Base-by-base conservation (phyloP, 2,888 invertebrate genomes). In the Euclidia mi region DNA sequence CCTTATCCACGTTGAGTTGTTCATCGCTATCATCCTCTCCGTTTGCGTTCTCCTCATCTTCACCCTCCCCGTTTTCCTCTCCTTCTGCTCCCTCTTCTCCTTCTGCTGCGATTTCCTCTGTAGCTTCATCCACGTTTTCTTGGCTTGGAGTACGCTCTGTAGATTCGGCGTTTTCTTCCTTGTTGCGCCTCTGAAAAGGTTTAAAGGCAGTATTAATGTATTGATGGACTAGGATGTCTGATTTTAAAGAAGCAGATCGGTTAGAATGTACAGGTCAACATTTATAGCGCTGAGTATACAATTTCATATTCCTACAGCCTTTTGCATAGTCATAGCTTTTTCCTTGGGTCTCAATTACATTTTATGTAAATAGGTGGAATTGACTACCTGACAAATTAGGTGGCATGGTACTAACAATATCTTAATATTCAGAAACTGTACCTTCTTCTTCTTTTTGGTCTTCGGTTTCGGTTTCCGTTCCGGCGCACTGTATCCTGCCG, bases 401-500 rank as follows among this genome's bases (percentile, higher is more conserved):
- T n/a, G n/a, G n/a, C n/a, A n/a, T n/a, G n/a, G n/a, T n/a, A n/a
- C n/a, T n/a, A n/a, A n/a, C 7, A 15, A 14, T 25, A 46, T 2
- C 11, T 29, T 9, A 31, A 46, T 12, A 11, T 35, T 11, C n/a
- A 11, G 1, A 9, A 9, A 6, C 7, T 53, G 0, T 65, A 92
- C 95, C 88, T 93, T 96, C 79, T 95, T 95, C 79, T 95, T 95
- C 81, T 94, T 95, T 84, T 94, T 95, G 29, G 88, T 84, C 65
- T 94, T 93, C 3, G 86, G 77, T 59, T 92, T 90, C 29, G 89
- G 85, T 48, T 89, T 88, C 52, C 88, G 91, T 43, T 95, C 95
- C 0, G 94, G 94, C 38, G 89, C 95, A 65, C 95, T 95, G 81
- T 96, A 96, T 0, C 95, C 96, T 1, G 95, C 92, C 0, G 97